Conservation (phyloP, 2,888 invertebrate species). For the Gonocerus acuteangulatus region DNA sequence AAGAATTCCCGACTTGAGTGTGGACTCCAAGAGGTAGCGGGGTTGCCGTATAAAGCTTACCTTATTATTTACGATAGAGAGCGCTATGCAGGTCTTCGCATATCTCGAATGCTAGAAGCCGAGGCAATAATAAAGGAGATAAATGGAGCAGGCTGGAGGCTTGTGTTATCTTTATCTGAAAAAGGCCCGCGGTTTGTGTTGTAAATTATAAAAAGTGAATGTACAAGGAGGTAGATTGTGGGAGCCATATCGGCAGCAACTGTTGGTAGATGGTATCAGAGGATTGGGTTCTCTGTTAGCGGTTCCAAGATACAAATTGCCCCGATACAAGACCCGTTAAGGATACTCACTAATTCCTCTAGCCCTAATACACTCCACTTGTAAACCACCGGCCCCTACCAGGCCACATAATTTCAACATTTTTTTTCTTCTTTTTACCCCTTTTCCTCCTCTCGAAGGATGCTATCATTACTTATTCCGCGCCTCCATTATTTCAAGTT, state of each 20-base stretch:
- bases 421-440: too few relatives aligned
- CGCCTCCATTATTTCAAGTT: too few relatives aligned
- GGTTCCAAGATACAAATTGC: neutral
- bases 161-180: neutral
- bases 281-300: too few relatives aligned
- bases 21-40: neutral
- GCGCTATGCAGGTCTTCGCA: neutral
- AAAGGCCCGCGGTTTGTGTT: neutral
- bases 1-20: too few relatives aligned
- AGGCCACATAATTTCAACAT: too few relatives aligned
- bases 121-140: neutral
- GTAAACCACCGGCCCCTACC: too few relatives aligned
- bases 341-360: neutral
- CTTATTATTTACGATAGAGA: neutral
- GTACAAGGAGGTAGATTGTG: neutral
- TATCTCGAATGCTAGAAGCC: neutral
- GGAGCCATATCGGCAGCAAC: neutral
- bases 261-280: slow-evolving; percentile 1
- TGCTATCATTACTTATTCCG: neutral
- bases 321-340: neutral
- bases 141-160: neutral
- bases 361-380: too few relatives aligned
- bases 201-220: neutral
- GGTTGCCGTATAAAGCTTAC: neutral
- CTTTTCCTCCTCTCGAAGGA: neutral